Percentiles rank a stretch among this genome's conserved stretches.
Conservation (phyloP, 2,113 vertebrate genomes). For the Ceuthmochares aereus region DNA sequence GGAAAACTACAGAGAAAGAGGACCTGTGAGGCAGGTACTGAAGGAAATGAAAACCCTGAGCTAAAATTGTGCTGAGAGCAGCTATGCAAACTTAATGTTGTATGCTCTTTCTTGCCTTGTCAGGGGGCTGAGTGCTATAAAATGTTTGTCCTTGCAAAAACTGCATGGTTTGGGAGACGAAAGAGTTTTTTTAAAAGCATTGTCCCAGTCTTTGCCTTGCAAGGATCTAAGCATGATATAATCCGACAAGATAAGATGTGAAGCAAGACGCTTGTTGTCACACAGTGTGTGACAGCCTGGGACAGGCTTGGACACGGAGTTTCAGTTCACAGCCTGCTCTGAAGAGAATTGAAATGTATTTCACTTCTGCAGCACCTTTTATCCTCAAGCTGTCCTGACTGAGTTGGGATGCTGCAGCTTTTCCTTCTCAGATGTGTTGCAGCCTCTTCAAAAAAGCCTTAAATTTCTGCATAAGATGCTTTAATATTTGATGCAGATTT, state of each 20-base stretch:
- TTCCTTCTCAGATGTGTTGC: neutral
- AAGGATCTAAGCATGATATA: neutral
- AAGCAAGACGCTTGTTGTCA: neutral
- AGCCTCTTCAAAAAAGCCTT: neutral
- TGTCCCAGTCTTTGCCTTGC: neutral
- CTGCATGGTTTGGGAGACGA: rapidly evolving
- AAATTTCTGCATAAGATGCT: neutral
- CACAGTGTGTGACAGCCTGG: rapidly evolving
- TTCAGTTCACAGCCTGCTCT: neutral
- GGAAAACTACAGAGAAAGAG: neutral
- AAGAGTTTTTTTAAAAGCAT: neutral
- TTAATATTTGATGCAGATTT: neutral
- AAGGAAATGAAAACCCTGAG: neutral
- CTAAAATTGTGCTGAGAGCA: neutral
- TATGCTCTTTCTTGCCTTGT: neutral
- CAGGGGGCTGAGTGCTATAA: neutral
- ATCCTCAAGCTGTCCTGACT: neutral
- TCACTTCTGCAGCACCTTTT: neutral
- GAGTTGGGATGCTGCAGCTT: rapidly evolving
- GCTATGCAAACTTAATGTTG: rapidly evolving
- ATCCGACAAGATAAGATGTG: rapidly evolving
- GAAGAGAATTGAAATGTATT: neutral
- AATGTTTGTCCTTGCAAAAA: neutral
- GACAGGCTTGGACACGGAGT: neutral
- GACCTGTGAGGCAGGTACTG: neutral